phyloP scores from a whole-genome alignment of 2,888 invertebrate genomes.

The Xestoiulus laeticollis region DNA sequence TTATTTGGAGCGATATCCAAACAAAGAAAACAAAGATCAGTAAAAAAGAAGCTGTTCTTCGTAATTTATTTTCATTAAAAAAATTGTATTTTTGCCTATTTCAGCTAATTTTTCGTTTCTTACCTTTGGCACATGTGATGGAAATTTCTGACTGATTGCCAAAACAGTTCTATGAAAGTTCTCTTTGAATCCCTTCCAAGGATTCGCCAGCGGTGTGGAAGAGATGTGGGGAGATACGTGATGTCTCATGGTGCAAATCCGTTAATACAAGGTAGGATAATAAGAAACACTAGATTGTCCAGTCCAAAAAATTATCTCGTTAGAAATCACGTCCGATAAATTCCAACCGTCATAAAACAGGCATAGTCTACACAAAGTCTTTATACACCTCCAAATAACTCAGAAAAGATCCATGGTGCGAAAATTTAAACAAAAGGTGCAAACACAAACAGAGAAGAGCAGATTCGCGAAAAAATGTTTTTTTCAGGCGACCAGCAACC shows the following conservation, averaged over 20 bases:
- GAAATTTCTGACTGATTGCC: constrained; percentile 45
- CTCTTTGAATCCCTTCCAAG: constrained; percentile 21
- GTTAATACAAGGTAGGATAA: background rate
- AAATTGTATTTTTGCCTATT: background rate
- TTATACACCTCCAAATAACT: background rate
- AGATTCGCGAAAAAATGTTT: background rate
- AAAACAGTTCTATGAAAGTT: constrained; percentile 42
- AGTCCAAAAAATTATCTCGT: background rate
- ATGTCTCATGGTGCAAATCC: background rate
- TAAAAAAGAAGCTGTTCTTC: background rate
- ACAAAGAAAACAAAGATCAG: background rate
- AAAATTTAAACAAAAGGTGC: background rate
- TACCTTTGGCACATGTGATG: constrained; percentile 47
- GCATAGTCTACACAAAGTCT: background rate
- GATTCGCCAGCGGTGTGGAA: constrained; percentile 38
- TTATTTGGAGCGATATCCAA: background rate
- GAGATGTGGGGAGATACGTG: background rate
- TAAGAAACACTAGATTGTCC: background rate
- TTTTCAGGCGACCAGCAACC: background rate
- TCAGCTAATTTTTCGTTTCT: background rate
- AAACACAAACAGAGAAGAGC: constrained; percentile 4
- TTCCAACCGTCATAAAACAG: background rate
- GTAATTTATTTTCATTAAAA: background rate
- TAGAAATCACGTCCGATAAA: background rate
- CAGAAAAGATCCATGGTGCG: background rate